phyloP scores from a whole-genome alignment of 2,888 invertebrate genomes.

The Macrosoma leucophasiata region DNA sequence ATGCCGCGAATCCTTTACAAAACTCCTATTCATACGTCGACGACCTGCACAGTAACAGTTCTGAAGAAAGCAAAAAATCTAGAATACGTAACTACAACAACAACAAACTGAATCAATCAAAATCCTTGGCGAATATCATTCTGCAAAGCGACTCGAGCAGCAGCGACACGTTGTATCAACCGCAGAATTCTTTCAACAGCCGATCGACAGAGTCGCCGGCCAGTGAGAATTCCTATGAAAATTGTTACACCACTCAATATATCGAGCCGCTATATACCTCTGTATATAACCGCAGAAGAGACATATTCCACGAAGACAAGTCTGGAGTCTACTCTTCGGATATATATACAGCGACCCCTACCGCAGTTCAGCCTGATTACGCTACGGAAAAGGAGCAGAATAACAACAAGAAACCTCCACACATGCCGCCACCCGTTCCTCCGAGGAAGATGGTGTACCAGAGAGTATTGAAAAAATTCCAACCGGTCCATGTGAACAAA shows the following conservation, averaged over 20 bases:
- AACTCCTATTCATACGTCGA: conserved; percentile 59
- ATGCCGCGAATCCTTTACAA: conserved; percentile 47
- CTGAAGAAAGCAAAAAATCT: conserved; percentile 56
- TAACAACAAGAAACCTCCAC: conserved; percentile 60
- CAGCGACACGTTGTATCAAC: conserved; percentile 66
- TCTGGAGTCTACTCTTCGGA: conserved; percentile 56
- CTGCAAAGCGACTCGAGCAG: conserved; percentile 67
- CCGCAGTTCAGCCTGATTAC: conserved; percentile 60
- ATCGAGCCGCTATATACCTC: conserved; percentile 66
- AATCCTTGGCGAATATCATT: conserved; percentile 67
- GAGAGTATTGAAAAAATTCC: conserved; percentile 75
- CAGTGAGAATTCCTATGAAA: conserved; percentile 64
- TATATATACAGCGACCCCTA: conserved; percentile 71
- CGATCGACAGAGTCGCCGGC: conserved; percentile 66
- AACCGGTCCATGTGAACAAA: conserved; percentile 78
- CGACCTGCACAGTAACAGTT: conserved; percentile 43
- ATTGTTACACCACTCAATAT: conserved; percentile 64
- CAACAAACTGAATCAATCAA: conserved; percentile 65
- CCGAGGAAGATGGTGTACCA: conserved; percentile 72
- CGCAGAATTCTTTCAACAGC: conserved; percentile 60
- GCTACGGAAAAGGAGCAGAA: conserved; percentile 47
- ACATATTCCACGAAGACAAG: conserved; percentile 64
- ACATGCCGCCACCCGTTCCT: conserved; percentile 77
- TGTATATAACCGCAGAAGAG: conserved; percentile 59
- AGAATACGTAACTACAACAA: conserved; percentile 58